These are phyloP conservation scores for Glaucopsyche alexis DNA, from an alignment of 2,888 invertebrate genomes.

Conservation along the genomic window DNA sequence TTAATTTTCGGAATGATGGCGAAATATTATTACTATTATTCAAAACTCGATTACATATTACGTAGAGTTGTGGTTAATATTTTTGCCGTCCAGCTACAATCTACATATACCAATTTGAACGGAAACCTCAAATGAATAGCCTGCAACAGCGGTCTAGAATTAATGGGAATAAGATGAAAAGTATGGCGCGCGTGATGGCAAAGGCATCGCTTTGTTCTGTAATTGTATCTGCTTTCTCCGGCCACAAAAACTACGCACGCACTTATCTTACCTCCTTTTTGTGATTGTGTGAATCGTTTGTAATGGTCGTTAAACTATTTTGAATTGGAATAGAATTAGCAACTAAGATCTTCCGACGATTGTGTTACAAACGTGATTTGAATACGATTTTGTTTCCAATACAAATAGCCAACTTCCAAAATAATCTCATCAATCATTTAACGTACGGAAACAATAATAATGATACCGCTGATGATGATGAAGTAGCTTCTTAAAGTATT, in stretches of 20 bases:
- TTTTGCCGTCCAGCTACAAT: too few species aligned
- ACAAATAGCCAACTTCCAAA: not conserved
- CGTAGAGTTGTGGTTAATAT: not conserved
- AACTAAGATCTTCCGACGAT: constrained; percentile 1
- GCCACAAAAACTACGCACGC: constrained; percentile 28
- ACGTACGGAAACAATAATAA: not conserved
- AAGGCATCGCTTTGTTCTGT: constrained; percentile 24
- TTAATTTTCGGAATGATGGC: too few species aligned
- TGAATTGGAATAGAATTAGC: constrained; percentile 9
- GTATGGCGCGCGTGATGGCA: constrained; percentile 30
- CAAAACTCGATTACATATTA: not conserved
- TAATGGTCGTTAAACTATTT: constrained; percentile 15
- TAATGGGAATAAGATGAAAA: constrained; percentile 26
- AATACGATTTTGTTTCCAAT: not conserved
- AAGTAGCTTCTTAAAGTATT: not conserved
- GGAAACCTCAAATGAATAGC: constrained; percentile 15
- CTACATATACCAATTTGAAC: not conserved
- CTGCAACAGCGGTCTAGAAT: constrained; percentile 9
- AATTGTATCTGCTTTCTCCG: constrained; percentile 32
- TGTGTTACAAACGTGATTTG: not conserved
- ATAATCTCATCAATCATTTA: not conserved
- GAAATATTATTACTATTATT: too few species aligned
- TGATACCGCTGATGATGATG: not conserved
- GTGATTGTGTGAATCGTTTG: constrained; percentile 19
- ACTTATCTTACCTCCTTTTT: constrained; percentile 22